Evolutionary conservation across 2,888 invertebrate genomes (phyloP).

Genomic region (Lacanobia oleracea): DNA sequence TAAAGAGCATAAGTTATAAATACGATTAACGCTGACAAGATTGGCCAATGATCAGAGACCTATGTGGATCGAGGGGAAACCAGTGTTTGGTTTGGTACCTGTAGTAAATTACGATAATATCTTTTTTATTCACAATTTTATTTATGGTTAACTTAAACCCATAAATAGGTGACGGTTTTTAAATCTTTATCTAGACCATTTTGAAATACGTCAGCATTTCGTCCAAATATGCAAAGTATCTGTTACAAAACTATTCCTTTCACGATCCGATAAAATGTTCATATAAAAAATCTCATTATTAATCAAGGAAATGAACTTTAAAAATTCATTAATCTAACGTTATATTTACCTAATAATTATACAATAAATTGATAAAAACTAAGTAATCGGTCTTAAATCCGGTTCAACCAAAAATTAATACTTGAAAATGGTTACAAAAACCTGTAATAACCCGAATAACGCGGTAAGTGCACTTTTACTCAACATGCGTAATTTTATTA

Average conservation of each 20-base stretch:
- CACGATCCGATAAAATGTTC: background rate
- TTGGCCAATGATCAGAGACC: constrained; percentile 14
- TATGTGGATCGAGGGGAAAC: constrained; percentile 2
- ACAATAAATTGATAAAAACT: constrained; percentile 11
- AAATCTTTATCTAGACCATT: background rate
- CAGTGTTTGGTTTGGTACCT: background rate
- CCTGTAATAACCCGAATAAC: constrained; percentile 16
- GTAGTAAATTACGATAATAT: too few relatives aligned
- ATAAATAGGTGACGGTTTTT: background rate
- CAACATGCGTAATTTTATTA: constrained; percentile 30
- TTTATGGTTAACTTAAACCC: too few relatives aligned
- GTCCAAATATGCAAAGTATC: constrained; percentile 9
- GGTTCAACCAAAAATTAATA: constrained; percentile 24
- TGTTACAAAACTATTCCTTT: constrained; percentile 9
- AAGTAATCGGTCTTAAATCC: constrained; percentile 23
- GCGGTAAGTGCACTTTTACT: constrained; percentile 40
- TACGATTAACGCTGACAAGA: constrained; percentile 8
- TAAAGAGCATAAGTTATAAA: constrained; percentile 39
- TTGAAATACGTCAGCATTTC: background rate
- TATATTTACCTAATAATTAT: constrained; percentile 8
- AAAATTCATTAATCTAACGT: constrained; percentile 7
- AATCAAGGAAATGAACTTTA: constrained; percentile 33
- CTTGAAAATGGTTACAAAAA: constrained; percentile 32
- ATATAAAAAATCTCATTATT: background rate
- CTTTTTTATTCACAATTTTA: too few relatives aligned